Evolutionary conservation across 2,113 vertebrate species (phyloP).

Genomic region (Paradisaea rubra): DNA sequence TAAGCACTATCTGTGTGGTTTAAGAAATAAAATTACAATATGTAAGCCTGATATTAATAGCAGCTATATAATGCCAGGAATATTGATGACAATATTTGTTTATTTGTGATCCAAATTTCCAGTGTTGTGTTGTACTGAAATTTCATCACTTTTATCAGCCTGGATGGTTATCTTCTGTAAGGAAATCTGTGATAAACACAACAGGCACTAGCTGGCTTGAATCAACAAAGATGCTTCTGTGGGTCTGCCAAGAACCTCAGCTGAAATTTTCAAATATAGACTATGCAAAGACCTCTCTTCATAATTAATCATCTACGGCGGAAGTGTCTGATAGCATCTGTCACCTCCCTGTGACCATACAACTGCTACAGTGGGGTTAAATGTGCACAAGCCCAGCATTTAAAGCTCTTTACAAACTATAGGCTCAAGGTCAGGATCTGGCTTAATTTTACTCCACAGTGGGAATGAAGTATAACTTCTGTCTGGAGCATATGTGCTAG

Average conservation of each 20-base stretch:
- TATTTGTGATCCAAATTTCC: constrained; percentile 67
- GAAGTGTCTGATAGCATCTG: constrained; percentile 31
- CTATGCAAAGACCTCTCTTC: constrained; percentile 48
- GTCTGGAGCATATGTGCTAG: neutral
- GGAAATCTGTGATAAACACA: constrained; percentile 49
- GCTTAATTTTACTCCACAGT: neutral
- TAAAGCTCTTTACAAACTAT: constrained; percentile 14
- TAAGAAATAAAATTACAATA: constrained; percentile 77
- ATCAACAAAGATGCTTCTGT: constrained; percentile 39
- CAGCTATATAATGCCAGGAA: constrained; percentile 41
- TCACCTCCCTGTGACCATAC: constrained; percentile 49
- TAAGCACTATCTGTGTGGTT: constrained; percentile 82
- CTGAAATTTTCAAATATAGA: constrained; percentile 30
- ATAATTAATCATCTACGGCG: constrained; percentile 56
- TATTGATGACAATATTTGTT: constrained; percentile 63
- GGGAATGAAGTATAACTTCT: neutral
- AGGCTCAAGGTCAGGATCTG: constrained; percentile 41
- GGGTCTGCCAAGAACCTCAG: constrained; percentile 16
- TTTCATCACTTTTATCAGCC: constrained; percentile 55
- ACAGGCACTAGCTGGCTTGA: constrained; percentile 18
- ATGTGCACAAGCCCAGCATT: neutral
- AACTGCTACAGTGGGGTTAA: constrained; percentile 24
- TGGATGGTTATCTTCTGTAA: constrained; percentile 32
- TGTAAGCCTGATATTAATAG: constrained; percentile 63
- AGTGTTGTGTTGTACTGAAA: constrained; percentile 48